A percentile compares a stretch with the other conserved stretches of the same genome.
phyloP scores from a whole-genome alignment of 2,113 vertebrate species.

The Nibea albiflora region DNA sequence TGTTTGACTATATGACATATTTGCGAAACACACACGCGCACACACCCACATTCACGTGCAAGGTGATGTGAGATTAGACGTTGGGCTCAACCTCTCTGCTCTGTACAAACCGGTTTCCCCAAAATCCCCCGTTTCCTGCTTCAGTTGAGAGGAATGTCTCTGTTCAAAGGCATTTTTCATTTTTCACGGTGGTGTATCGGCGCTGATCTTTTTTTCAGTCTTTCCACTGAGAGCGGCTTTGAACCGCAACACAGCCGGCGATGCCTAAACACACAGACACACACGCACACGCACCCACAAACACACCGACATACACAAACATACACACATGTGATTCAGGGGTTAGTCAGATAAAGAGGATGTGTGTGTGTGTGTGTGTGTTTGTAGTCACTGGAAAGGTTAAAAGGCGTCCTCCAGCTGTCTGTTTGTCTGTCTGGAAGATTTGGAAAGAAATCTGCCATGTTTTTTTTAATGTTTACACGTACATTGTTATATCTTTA shows the following conservation, averaged over 20 bases:
- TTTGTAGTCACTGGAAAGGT: conserved; percentile 32
- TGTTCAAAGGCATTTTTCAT: conserved; percentile 58
- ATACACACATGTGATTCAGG: background rate
- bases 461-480: background rate
- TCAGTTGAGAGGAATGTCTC: conserved; percentile 34
- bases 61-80: conserved; percentile 38
- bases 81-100: conserved; percentile 28
- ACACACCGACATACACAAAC: conserved; percentile 2
- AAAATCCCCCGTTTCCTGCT: conserved; percentile 51
- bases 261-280: background rate
- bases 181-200: conserved; percentile 40
- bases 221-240: conserved; percentile 41
- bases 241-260: conserved; percentile 25
- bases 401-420: background rate
- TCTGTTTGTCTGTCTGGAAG: background rate
- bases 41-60: background rate
- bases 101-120: conserved; percentile 35
- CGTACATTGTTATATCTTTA: conserved; percentile 6
- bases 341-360: conserved; percentile 30
- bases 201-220: conserved; percentile 24
- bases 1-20: conserved; percentile 4
- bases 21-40: background rate
- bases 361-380: conserved; percentile 41
- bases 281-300: background rate
- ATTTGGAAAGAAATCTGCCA: background rate